A percentile compares a stretch with the other conserved stretches of the same genome.
These are phyloP conservation scores for Hydrophis major DNA, from an alignment of 2,797 vertebrate genomes.

Conservation along the genomic window DNA sequence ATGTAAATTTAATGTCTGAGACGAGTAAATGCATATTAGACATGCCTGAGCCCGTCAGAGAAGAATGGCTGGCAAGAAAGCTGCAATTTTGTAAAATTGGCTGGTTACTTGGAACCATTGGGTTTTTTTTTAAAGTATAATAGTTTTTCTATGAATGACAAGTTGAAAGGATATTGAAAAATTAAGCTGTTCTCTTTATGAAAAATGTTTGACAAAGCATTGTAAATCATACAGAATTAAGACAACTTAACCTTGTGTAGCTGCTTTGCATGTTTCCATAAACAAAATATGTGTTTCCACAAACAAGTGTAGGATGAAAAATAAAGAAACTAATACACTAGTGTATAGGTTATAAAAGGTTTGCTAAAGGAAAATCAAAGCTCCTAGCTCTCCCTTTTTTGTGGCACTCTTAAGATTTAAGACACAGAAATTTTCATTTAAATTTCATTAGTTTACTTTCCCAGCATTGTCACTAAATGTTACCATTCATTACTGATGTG, in stretches of 20 bases:
- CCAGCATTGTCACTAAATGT: neutral
- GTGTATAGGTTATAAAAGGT: neutral
- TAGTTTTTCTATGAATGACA: slow-evolving; percentile 46
- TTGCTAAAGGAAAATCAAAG: neutral
- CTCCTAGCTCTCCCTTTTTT: neutral
- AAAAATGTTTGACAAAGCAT: neutral
- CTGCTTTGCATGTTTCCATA: neutral
- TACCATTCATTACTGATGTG: neutral
- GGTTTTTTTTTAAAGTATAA: slow-evolving; percentile 22
- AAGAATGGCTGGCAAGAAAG: neutral
- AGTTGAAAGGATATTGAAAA: neutral
- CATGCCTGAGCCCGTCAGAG: neutral
- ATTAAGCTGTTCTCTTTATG: neutral
- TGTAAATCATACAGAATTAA: neutral
- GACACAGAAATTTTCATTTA: neutral
- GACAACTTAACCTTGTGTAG: neutral
- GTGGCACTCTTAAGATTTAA: neutral
- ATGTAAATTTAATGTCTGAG: neutral
- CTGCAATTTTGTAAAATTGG: neutral
- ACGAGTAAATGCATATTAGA: neutral
- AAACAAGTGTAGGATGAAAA: neutral
- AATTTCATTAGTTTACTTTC: neutral
- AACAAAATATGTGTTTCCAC: neutral
- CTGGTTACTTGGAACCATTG: slow-evolving; percentile 17
- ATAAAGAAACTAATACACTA: neutral